phyloP scores from a whole-genome alignment of 1,140 invertebrate genomes.

The Orius laevigatus region DNA sequence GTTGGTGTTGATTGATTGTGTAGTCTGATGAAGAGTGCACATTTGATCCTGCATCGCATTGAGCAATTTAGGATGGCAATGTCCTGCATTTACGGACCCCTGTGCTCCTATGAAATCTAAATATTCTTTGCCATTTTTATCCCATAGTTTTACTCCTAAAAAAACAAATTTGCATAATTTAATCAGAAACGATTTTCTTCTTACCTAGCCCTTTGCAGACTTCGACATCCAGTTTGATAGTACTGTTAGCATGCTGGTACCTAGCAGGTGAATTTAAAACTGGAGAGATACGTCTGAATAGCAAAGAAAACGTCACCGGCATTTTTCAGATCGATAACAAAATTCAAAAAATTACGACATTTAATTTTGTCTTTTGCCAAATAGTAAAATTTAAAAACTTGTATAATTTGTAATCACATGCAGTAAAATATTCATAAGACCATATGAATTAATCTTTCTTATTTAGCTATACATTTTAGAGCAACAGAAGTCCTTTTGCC shows the following conservation, averaged over 20 bases:
- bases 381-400: no score
- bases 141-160: conserved; percentile 57
- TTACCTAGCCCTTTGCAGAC: conserved; percentile 15
- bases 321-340: no score
- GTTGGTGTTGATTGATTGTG: conserved; percentile 58
- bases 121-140: conserved; percentile 59
- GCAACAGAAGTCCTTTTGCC: no score
- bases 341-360: no score
- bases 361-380: no score
- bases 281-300: no score
- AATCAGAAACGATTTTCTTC: neutral
- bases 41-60: conserved; percentile 39
- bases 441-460: no score
- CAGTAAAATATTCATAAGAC: no score
- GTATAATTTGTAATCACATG: no score
- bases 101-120: conserved; percentile 66
- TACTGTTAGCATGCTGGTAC: conserved; percentile 9
- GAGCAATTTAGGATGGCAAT: conserved; percentile 62
- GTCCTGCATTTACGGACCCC: conserved; percentile 65
- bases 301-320: no score
- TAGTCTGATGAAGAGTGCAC: conserved; percentile 49
- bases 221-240: conserved; percentile 9
- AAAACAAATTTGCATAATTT: conserved; percentile 12
- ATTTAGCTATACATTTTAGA: no score
- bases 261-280: no score